Evolutionary conservation across 2,113 vertebrate genomes (phyloP).

Genomic region (Rhea americana): DNA sequence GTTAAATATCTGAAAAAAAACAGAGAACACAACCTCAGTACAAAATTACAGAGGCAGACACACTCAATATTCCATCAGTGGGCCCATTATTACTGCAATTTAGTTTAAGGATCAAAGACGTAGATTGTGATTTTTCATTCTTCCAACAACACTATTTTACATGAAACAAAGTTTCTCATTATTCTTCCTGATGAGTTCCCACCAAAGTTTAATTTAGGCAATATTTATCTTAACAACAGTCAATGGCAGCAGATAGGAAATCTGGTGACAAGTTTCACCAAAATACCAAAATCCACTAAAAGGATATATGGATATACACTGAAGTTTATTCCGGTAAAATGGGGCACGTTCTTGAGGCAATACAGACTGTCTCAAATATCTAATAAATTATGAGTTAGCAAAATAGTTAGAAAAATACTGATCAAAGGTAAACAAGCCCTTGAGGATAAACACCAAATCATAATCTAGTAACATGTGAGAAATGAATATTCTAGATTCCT

Average conservation of each 20-base stretch:
- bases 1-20: not conserved
- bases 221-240: not conserved
- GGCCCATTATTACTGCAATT: not conserved
- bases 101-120: not conserved
- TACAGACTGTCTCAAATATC: not conserved
- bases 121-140: not conserved
- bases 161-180: not conserved
- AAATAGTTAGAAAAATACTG: not conserved
- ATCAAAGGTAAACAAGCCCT: not conserved
- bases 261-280: not conserved
- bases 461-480: not conserved
- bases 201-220: not conserved
- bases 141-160: not conserved
- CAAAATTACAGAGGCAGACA: not conserved
- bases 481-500: not conserved
- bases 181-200: not conserved
- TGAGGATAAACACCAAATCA: not conserved
- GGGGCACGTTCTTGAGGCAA: not conserved
- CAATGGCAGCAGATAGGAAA: not conserved
- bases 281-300: not conserved
- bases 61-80: not conserved
- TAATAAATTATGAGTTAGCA: not conserved
- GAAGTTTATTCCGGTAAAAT: accelerated
- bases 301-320: accelerated
- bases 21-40: not conserved